Conservation (phyloP, 23 tunicate genomes). For the Botrylloides violaceus region DNA sequence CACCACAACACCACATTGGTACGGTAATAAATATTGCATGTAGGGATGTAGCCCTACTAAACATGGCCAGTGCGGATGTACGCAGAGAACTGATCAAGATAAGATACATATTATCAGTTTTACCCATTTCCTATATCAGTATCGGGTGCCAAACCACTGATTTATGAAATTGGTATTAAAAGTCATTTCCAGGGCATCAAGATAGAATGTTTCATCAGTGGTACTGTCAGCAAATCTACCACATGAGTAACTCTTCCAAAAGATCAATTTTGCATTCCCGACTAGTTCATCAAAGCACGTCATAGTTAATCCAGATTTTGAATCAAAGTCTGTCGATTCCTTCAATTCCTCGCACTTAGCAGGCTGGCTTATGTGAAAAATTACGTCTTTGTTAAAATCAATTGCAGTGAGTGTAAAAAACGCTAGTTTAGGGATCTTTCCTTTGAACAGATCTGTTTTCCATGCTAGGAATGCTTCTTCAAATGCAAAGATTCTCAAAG, state of each 20-base stretch:
- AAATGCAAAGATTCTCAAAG: not conserved
- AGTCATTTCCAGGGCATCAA: not conserved
- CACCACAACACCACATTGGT: too few relatives aligned
- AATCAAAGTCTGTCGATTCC: not conserved
- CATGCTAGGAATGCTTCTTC: constrained; percentile 4
- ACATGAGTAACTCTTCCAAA: not conserved
- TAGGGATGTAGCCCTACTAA: too few relatives aligned
- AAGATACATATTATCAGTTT: too few relatives aligned
- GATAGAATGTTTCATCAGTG: not conserved
- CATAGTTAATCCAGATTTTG: not conserved
- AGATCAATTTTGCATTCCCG: not conserved
- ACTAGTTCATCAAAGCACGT: not conserved
- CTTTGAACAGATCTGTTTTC: constrained; percentile 49
- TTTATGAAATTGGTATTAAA: not conserved
- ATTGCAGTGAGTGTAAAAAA: constrained; percentile 16
- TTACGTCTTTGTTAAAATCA: constrained; percentile 35
- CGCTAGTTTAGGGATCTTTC: constrained; percentile 15
- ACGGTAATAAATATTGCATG: too few relatives aligned
- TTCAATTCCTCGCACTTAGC: not conserved
- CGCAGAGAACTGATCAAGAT: too few relatives aligned
- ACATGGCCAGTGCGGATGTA: too few relatives aligned
- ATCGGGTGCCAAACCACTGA: not conserved
- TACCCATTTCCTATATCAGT: too few relatives aligned
- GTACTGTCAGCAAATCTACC: not conserved
- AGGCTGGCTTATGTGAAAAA: constrained; percentile 21